Conservation (phyloP, 2,113 vertebrate genomes). For the Epinephelus cyanopodus region DNA sequence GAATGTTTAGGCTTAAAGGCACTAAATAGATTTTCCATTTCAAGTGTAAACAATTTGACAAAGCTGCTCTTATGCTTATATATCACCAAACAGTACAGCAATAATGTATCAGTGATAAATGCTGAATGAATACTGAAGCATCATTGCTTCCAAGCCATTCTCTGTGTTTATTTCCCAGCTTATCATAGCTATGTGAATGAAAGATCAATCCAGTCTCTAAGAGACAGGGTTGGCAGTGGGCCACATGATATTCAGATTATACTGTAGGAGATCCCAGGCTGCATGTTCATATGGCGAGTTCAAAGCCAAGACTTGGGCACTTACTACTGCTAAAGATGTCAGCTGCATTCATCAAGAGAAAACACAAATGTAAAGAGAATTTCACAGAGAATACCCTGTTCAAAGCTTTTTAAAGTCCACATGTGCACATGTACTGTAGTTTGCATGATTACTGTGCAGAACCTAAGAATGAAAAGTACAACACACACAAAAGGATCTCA, state of each 20-base stretch:
- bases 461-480: neutral
- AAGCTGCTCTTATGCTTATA: neutral
- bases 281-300: constrained; percentile 52
- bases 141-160: constrained; percentile 14
- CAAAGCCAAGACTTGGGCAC: constrained; percentile 53
- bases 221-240: neutral
- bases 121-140: constrained; percentile 23
- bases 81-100: neutral
- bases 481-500: neutral
- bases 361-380: constrained; percentile 7
- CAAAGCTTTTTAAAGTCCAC: neutral
- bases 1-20: constrained; percentile 69
- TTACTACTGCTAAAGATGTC: constrained; percentile 13
- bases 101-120: constrained; percentile 30
- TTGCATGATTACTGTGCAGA: constrained; percentile 15
- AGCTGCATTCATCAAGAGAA: constrained; percentile 30
- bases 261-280: constrained; percentile 31
- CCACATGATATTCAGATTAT: constrained; percentile 49
- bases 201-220: constrained; percentile 26
- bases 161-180: constrained; percentile 32
- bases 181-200: constrained; percentile 41
- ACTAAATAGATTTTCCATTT: constrained; percentile 21
- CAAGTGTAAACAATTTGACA: constrained; percentile 3
- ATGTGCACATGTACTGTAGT: constrained; percentile 2
- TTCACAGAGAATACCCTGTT: neutral